Conservation (phyloP, 2,888 invertebrate species). For the Sarcophaga variegata region DNA sequence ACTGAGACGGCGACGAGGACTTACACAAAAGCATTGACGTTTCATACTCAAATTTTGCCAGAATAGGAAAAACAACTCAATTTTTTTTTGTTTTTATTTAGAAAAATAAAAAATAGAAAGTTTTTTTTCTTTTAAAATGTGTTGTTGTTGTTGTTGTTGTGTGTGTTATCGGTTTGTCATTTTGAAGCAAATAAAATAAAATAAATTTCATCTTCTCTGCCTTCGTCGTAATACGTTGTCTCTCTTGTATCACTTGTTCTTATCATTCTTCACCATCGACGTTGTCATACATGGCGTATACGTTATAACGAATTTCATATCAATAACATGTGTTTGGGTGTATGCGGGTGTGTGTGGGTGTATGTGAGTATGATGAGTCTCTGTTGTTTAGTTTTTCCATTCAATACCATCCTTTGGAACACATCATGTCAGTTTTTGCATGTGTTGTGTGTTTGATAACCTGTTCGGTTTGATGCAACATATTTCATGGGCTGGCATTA, state of each 20-base stretch:
- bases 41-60: constrained; percentile 28
- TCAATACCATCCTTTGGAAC: constrained; percentile 37
- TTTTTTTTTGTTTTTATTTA: constrained; percentile 16
- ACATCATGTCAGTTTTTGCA: constrained; percentile 31
- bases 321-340: neutral
- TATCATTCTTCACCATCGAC: constrained; percentile 5
- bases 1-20: no score
- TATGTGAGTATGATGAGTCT: neutral
- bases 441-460: constrained; percentile 8
- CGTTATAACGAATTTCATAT: constrained; percentile 56
- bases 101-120: constrained; percentile 3
- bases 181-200: constrained; percentile 26
- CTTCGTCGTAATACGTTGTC: neutral
- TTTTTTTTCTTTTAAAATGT: neutral
- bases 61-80: constrained; percentile 35
- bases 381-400: constrained; percentile 36
- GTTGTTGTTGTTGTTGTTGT: constrained; percentile 1
- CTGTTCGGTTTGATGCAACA: constrained; percentile 51
- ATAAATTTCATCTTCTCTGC: neutral
- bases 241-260: constrained; percentile 33
- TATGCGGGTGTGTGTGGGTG: neutral
- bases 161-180: constrained; percentile 57
- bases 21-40: neutral
- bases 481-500: neutral
- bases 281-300: constrained; percentile 63